Evolutionary conservation across 2,797 vertebrate species (phyloP), one percentile per base, ranked within the genome.

Genomic region (Borostomias antarcticus): DNA sequence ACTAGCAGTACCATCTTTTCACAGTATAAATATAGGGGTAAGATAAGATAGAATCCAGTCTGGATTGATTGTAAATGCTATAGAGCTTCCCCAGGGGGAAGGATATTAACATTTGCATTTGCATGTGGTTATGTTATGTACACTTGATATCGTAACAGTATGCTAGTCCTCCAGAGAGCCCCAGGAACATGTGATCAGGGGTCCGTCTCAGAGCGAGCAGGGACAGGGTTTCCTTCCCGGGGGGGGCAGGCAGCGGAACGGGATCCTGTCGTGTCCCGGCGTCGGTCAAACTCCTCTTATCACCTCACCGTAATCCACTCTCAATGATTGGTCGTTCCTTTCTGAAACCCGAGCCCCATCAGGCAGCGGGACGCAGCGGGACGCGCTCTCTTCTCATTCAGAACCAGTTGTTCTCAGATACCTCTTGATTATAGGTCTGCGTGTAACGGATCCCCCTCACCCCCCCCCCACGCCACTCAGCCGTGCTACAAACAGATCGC

Each of bases 201-300:
- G 23, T 53, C 51, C 43, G 70, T 69, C 51, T 62, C 57, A 67
- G 53, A 4, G 64, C 30, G 23, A 28, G 32, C 10, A 9, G 32
- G 13, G 25, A 28, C 64, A 48, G 10, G 33, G 65, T 77, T 74
- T 74, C 52, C 71, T 66, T 35, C 21, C 37, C 23, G 40, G 9
- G 61, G 53, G 11, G 58, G 65, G 61, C 48, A 68, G 17, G 47
- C 75, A 78, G 11, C 47, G 78, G 78, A 88, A 88, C 68, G 37
- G 11, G 72, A 87, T 80, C 72, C 3, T 11, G n/a, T 43, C 58
- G 15, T 13, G 11, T 72, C 72, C 66, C 64, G 62, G 51, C 76
- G 71, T 84, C 81, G 76, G 86, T 75, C 79, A 78, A 57, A 82
- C 69, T 56, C 28, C 81, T 82, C 83, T 90, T 89, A 89, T 89